Base-by-base conservation (phyloP, 2,113 vertebrate species). In the Aspiorhynchus laticeps region DNA sequence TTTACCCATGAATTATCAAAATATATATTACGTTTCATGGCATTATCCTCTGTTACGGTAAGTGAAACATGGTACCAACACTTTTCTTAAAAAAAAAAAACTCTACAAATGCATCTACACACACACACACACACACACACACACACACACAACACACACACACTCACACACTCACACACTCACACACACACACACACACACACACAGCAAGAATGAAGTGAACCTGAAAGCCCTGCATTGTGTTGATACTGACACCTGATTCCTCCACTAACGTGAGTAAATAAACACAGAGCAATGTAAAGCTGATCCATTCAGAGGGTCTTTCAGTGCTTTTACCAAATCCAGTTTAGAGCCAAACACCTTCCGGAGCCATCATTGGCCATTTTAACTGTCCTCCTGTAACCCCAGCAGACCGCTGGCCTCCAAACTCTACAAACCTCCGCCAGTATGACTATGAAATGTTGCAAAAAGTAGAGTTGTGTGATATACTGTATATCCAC, bases 251-350 rank as follows among this genome's bases (percentile, higher is more conserved):
- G 80, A 83, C 38, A 83, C 61, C 26, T 24, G 43, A 83, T 8
- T 63, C 56, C 53, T 63, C 21, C 78, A 12, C 17, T 61, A 61
- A 41, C 6, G 43, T 78, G 31, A 38, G 53, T 80, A 78, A 78
- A 78, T 78, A 53, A 53, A 33, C 75, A 26, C 36, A 28, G 14
- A 81, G 43, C 79, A 63, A 63, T 63, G 56, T 26, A 15, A 81
- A 65, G 24, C 36, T n/a, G 48, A 78, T 21, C 76, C 76, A 33
- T 53, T 31, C 74, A 48, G 74, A 7, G 24, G 15, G 6, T 17
- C 74, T 28, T 48, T 48, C 41, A 51, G 74, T 15, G n/a, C 38
- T 77, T 77, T 77, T 26, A 77, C 46, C 46, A 78, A 78, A 78
- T 19, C 28, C 69, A 73, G 36, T 73, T 73, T 41, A 41, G 71